Percentiles rank a stretch among this genome's conserved stretches.
Evolutionary conservation across 35 echinoderm and acorn worm species (phyloP).

Genomic region (Ophiothrix spiculata): DNA sequence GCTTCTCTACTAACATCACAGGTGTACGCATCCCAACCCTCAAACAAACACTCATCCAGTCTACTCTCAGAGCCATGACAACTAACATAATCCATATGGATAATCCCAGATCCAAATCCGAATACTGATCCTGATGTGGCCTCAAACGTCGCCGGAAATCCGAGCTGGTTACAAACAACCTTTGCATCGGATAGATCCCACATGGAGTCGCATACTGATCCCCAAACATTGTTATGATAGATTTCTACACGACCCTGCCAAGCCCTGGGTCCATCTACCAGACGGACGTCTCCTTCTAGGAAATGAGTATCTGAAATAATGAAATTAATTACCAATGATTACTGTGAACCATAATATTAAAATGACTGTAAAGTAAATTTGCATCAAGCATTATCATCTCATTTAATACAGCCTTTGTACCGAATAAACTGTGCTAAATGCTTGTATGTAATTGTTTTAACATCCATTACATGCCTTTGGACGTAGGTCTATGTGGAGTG

Average conservation of each 20-base stretch:
- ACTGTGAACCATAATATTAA: no score
- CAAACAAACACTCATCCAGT: conserved; percentile 12
- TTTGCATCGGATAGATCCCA: conserved; percentile 40
- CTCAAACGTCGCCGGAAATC: conserved; percentile 19
- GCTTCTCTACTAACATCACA: conserved; percentile 15
- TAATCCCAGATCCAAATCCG: conserved; percentile 19
- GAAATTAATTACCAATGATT: no score
- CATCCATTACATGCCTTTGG: no score
- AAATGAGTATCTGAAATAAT: no score
- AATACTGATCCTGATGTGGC: conserved; percentile 25
- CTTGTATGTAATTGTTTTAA: no score
- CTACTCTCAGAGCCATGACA: conserved; percentile 26
- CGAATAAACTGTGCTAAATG: no score
- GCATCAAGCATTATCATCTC: no score
- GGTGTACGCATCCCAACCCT: not conserved
- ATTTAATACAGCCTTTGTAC: no score
- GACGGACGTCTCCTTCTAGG: conserved; percentile 27
- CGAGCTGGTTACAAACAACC: conserved; percentile 54
- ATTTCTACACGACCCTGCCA: conserved; percentile 53
- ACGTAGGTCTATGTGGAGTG: no score
- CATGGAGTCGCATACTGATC: conserved; percentile 48
- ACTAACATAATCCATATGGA: conserved; percentile 36
- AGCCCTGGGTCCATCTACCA: not conserved
- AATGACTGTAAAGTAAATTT: no score
- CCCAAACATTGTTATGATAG: conserved; percentile 43